Base-by-base conservation (phyloP, 1,140 invertebrate species). In the Capitella teleta region DNA sequence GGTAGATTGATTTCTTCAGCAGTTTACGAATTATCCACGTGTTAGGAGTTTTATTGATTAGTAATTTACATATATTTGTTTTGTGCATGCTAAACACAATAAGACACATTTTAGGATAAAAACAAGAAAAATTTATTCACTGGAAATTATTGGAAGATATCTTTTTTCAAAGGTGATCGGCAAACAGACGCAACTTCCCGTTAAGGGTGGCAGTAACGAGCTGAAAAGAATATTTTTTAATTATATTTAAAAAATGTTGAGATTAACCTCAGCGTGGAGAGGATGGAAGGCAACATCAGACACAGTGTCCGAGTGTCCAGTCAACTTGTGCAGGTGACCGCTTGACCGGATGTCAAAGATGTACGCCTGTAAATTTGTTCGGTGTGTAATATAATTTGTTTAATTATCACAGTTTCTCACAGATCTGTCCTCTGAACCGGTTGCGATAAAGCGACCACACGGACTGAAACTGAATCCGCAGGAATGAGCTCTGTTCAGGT, bases 391-490 rank as follows among this genome's bases (percentile, higher is more conserved):
- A n/a, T n/a, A n/a, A n/a, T n/a, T n/a, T n/a, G n/a, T n/a, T n/a
- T n/a, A n/a, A n/a, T n/a, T n/a, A n/a, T n/a, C n/a, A n/a, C n/a
- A n/a, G n/a, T n/a, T n/a, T n/a, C 56, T 57, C 56, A 68, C 66
- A 36, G 59, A 56, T 60, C 59, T 68, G 46, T 73, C 66, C 46
- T 73, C 70, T 3, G 68, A 64, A 21, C 68, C 70, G 6, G 66
- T 60, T 14, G 63, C 63, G 12, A 73, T 49, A 49, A 62, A 73
- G 43, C 61, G 57, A 21, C 62, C 63, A 60, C 66, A 69, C 2
- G 68, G 65, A 62, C 66, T 69, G 48, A 73, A 57, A 21, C 60
- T 57, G 10, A 64, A 26, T 23, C 66, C 62, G 55, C 67, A 71
- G 0, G 61, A 56, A 51, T 64, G 58, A 16, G 58, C 58, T 37